Evolutionary conservation across 1,140 invertebrate species (phyloP).

Genomic region (Andrena cerasifolii): DNA sequence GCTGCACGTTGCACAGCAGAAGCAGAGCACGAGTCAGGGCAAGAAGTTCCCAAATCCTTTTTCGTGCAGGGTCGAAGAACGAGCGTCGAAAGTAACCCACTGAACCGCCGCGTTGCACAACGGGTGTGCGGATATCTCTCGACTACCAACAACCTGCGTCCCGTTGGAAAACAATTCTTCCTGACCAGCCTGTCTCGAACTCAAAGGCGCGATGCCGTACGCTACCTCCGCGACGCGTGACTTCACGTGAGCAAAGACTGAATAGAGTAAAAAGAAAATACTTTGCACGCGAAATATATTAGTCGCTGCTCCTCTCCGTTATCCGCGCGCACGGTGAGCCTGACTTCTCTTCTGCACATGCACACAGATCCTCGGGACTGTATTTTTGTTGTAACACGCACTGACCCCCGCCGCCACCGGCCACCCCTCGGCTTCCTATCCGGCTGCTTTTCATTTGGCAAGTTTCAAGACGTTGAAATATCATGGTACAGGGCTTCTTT

Average conservation of each 20-base stretch:
- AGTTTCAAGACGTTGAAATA: conserved; percentile 13
- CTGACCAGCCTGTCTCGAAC: neutral
- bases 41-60: neutral
- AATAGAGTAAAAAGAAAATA: neutral
- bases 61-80: neutral
- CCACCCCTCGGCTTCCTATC: neutral
- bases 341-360: neutral
- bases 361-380: neutral
- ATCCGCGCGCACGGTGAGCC: neutral
- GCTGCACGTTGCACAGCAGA: neutral
- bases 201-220: neutral
- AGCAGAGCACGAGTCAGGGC: neutral
- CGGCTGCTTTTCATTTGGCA: neutral
- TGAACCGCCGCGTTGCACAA: neutral
- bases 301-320: neutral
- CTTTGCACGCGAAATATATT: conserved; percentile 4
- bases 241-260: neutral
- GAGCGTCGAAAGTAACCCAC: neutral
- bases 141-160: neutral
- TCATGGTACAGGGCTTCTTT: neutral
- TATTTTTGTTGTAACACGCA: neutral
- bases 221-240: neutral
- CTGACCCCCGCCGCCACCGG: neutral
- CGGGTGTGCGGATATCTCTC: neutral
- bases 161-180: neutral